phyloP scores from a whole-genome alignment of 2,888 invertebrate genomes.

The Tinea trinotella region DNA sequence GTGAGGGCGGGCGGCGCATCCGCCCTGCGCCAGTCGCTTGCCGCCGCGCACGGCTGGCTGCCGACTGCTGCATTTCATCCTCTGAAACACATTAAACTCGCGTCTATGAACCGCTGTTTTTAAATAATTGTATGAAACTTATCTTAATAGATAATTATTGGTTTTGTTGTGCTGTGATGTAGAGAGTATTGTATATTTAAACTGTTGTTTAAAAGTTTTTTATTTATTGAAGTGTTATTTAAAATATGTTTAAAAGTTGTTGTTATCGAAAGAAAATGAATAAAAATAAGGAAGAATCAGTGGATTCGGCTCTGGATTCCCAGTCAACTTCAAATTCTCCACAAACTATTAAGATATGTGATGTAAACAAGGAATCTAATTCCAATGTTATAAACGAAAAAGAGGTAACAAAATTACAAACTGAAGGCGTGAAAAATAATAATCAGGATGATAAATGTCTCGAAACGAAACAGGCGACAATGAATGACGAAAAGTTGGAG shows the following conservation, averaged over 20 bases:
- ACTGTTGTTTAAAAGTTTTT: constrained; percentile 32
- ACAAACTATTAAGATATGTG: neutral
- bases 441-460: neutral
- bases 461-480: neutral
- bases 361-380: neutral
- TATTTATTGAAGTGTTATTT: neutral
- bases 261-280: constrained; percentile 71
- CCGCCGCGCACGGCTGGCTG: constrained; percentile 57
- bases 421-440: neutral
- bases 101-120: neutral
- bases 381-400: neutral
- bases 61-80: constrained; percentile 2
- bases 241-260: constrained; percentile 76
- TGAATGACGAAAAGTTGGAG: neutral
- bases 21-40: constrained; percentile 60
- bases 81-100: neutral
- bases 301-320: constrained; percentile 33
- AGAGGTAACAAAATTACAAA: neutral
- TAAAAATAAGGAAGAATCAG: constrained; percentile 58
- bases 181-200: neutral
- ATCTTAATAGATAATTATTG: neutral
- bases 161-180: neutral
- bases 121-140: constrained; percentile 13
- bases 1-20: constrained; percentile 47
- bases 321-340: neutral